Percentiles rank a stretch among this genome's conserved stretches.
These are phyloP conservation scores for Meteorus sp. DNA, from an alignment of 1,140 invertebrate species.

Conservation along the genomic window DNA sequence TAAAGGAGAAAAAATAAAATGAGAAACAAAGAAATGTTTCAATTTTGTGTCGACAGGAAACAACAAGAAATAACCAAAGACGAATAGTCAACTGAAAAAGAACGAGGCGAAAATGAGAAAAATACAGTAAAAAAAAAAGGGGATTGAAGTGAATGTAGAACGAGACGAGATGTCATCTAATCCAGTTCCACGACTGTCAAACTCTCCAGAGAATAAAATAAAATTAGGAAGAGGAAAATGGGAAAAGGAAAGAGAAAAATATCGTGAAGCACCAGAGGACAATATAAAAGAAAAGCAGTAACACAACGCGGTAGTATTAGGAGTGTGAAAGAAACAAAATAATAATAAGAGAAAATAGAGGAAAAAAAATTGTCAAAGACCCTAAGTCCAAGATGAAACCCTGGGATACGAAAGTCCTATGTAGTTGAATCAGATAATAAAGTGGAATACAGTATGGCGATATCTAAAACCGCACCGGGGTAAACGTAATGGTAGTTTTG, in stretches of 20 bases:
- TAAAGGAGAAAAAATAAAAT: too few species aligned
- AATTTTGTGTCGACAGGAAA: too few species aligned
- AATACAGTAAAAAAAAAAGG: constrained; percentile 3
- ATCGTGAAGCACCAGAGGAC: not conserved
- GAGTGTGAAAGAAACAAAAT: not conserved
- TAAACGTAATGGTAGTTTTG: too few species aligned
- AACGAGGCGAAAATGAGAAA: not conserved
- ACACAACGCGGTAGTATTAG: not conserved
- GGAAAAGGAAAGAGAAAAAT: not conserved
- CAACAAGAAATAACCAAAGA: constrained; percentile 13
- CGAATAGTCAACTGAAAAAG: constrained; percentile 1
- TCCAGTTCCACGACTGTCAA: constrained; percentile 3
- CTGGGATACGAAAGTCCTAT: not conserved
- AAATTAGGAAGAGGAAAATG: not conserved
- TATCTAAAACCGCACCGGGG: not conserved
- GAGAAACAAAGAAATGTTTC: too few species aligned
- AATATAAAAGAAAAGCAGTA: not conserved
- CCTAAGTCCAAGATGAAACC: constrained; percentile 3
- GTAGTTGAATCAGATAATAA: constrained; percentile 12
- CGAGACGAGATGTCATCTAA: constrained; percentile 4
- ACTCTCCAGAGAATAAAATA: constrained; percentile 8
- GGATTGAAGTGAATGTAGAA: constrained; percentile 2
- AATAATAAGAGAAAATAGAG: not conserved
- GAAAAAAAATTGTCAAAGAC: not conserved
- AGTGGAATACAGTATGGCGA: constrained; percentile 4